These are phyloP conservation scores for Lydus trimaculatus DNA, from an alignment of 2,888 invertebrate genomes.

Conservation along the genomic window DNA sequence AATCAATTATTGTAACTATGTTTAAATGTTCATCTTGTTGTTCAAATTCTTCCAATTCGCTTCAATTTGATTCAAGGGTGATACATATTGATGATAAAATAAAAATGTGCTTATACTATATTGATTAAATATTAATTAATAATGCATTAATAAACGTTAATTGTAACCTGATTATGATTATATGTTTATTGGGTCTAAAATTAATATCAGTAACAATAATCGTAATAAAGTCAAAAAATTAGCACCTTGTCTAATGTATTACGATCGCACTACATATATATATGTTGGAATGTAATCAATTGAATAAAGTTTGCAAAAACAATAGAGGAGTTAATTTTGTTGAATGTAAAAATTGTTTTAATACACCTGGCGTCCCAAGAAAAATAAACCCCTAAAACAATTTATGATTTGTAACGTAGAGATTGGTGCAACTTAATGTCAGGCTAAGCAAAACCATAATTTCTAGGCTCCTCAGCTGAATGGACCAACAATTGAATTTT, in stretches of 20 bases:
- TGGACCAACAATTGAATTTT: too few species aligned
- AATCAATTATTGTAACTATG: not conserved
- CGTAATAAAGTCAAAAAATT: conserved; percentile 23
- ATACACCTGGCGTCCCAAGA: too few species aligned
- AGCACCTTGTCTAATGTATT: conserved; percentile 15
- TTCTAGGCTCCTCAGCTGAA: too few species aligned
- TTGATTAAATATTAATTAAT: too few species aligned
- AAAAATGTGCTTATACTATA: conserved; percentile 24
- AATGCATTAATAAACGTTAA: conserved; percentile 20
- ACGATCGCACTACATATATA: conserved; percentile 6
- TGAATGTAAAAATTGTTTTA: too few species aligned
- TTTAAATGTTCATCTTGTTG: not conserved
- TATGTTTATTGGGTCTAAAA: conserved; percentile 10
- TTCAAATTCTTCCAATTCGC: not conserved
- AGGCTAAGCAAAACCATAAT: too few species aligned
- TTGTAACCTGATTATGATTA: conserved; percentile 22
- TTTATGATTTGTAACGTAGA: too few species aligned
- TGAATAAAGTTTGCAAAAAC: conserved; percentile 24
- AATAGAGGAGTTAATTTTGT: not conserved
- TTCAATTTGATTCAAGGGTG: not conserved
- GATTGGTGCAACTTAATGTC: too few species aligned
- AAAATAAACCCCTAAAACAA: too few species aligned
- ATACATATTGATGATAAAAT: not conserved
- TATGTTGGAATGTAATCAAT: conserved; percentile 28
- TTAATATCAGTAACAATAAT: conserved; percentile 13